These are phyloP conservation scores for Pseudopodoces humilis DNA, from an alignment of 2,113 vertebrate species.

Conservation along the genomic window DNA sequence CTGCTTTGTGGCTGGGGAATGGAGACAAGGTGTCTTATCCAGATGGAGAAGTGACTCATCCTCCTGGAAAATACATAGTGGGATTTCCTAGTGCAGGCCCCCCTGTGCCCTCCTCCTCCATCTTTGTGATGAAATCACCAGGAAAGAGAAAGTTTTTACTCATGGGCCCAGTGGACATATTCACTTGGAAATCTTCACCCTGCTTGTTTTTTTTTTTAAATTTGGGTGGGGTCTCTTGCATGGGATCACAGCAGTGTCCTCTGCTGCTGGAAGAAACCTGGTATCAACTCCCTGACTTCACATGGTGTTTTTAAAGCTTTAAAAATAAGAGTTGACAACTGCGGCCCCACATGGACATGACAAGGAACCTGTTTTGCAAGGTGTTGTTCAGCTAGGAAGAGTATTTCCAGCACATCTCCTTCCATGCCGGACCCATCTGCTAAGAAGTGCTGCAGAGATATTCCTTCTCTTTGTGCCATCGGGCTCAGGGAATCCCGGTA, in stretches of 20 bases:
- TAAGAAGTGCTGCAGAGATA: neutral
- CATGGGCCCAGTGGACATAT: neutral
- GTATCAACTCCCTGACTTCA: neutral
- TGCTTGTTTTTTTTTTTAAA: neutral
- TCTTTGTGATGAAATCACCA: neutral
- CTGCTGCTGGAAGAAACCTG: neutral
- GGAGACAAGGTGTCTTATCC: neutral
- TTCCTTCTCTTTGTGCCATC: neutral
- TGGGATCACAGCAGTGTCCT: neutral
- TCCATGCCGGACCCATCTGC: neutral
- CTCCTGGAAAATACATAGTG: neutral
- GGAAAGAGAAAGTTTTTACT: neutral
- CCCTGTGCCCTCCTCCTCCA: neutral
- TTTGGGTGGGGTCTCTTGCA: neutral
- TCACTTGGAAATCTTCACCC: neutral
- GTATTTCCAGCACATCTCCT: neutral
- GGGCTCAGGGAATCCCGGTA: neutral
- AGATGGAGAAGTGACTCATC: neutral
- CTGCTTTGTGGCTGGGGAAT: neutral
- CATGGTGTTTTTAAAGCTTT: neutral
- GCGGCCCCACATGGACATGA: neutral
- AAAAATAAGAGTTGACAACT: neutral
- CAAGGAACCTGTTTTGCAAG: neutral
- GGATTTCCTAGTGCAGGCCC: neutral
- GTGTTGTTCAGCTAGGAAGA: neutral